Base-by-base conservation (phyloP, 1,140 invertebrate species). In the Sarcophaga bullata region DNA sequence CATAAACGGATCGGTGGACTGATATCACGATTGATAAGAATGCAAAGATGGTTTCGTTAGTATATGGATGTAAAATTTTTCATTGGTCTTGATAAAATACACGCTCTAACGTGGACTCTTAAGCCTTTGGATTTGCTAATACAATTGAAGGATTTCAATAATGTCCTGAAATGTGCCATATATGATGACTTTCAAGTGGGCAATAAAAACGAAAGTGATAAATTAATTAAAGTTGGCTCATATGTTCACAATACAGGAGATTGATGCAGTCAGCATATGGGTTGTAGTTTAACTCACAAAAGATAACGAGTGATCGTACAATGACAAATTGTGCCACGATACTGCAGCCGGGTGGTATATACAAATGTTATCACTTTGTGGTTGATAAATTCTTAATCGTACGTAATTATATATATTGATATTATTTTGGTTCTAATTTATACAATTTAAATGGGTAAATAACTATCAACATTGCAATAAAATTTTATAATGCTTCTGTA, bases 261-360 rank as follows among this genome's bases (percentile, higher is more conserved):
- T 76, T 76, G 47, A 8, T n/a, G 49, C 2, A 76, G 9, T n/a
- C 13, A 13, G 8, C 73, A 76, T 7, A 4, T 76, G 13, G 48
- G 48, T 15, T 48, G 47, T 46, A 48, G 48, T n/a, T 76, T 75
- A n/a, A 76, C 73, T n/a, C 6, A 17, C 73, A 8, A 13, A 47
- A 7, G 73, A 76, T n/a, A 13, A 49, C 13, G 73, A 76, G n/a
- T 76, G 48, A 47, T 9, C n/a, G n/a, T 15, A 76, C 48, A 76
- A 11, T n/a, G 15, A n/a, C n/a, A n/a, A 76, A 76, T 76, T 76
- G 73, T 49, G 73, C 73, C 19, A 46, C n/a, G n/a, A 47, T 49
- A 47, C 46, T 6, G 73, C 46, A 8, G 46, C 73, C 0, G 49
- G 73, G 73, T 76, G 73, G 73, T 75, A 75, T 75, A n/a, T 11